These are phyloP conservation scores for Hippopotamus amphibius DNA, from an alignment of 2,113 vertebrate species.

Conservation along the genomic window DNA sequence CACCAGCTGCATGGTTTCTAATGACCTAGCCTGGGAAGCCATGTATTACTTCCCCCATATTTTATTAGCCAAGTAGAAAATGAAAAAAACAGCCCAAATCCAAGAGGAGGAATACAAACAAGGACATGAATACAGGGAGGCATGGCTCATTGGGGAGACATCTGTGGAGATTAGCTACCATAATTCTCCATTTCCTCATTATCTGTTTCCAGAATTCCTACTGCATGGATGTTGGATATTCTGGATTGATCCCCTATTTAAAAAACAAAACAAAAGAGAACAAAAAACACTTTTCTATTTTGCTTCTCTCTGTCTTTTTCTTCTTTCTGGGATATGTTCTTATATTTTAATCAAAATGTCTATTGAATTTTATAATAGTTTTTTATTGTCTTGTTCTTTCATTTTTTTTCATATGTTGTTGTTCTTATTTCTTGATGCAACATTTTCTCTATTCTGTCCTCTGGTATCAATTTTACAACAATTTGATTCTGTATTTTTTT, in stretches of 20 bases:
- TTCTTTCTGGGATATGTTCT: background rate
- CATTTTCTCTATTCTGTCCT: background rate
- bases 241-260: background rate
- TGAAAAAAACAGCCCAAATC: background rate
- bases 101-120: background rate
- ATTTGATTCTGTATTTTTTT: background rate
- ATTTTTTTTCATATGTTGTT: background rate
- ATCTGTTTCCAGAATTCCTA: background rate
- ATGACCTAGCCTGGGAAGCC: background rate
- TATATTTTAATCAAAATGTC: background rate
- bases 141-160: background rate
- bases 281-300: background rate
- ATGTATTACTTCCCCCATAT: background rate
- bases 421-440: background rate
- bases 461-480: conserved; percentile 9
- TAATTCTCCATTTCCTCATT: background rate
- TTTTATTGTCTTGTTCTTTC: background rate
- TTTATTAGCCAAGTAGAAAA: background rate
- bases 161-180: background rate
- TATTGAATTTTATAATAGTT: background rate
- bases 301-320: background rate
- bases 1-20: background rate
- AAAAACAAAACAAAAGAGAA: too few relatives aligned
- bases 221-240: background rate
- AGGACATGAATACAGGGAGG: background rate